Conservation (phyloP, 2,113 vertebrate species). For the Xenus cinereus region DNA sequence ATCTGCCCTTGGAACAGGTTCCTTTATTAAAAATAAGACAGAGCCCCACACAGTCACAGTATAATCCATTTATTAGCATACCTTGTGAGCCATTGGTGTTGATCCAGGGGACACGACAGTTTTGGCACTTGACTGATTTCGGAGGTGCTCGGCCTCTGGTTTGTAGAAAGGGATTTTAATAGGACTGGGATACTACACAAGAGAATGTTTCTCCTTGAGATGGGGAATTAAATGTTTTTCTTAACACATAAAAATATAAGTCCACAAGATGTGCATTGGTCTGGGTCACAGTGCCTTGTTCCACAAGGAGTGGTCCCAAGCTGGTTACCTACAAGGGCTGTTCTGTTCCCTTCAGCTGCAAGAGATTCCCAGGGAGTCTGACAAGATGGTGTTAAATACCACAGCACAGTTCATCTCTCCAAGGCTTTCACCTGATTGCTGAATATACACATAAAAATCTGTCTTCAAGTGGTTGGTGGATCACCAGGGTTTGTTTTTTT, state of each 20-base stretch:
- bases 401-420: background rate
- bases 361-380: background rate
- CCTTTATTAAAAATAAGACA: constrained; percentile 19
- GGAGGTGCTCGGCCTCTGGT: background rate
- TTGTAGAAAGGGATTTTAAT: background rate
- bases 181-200: background rate
- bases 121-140: constrained; percentile 38
- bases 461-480: background rate
- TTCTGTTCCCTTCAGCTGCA: background rate
- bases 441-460: background rate
- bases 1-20: background rate
- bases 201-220: background rate
- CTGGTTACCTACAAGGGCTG: background rate
- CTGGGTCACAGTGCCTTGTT: background rate
- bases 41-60: background rate
- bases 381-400: background rate
- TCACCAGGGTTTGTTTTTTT: background rate
- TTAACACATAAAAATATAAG: background rate
- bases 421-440: background rate
- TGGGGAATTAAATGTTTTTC: background rate
- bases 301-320: background rate
- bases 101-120: background rate
- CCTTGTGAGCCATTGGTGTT: constrained; percentile 8
- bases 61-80: constrained; percentile 57
- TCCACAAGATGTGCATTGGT: background rate